These are phyloP conservation scores for Sebastes ruberrimus DNA, from an alignment of 2,797 vertebrate genomes.

Conservation along the genomic window DNA sequence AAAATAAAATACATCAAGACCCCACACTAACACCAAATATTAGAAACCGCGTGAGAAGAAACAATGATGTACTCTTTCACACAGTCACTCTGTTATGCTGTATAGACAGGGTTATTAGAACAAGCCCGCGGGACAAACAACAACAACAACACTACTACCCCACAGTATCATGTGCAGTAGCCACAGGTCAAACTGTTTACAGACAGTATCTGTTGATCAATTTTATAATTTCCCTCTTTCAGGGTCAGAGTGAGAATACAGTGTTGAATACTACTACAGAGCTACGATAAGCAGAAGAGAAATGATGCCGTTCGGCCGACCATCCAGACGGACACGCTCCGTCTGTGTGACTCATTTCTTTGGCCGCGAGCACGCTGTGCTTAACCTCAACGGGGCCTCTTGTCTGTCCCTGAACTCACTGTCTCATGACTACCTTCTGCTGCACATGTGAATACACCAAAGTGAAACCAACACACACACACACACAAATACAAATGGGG, in stretches of 20 bases:
- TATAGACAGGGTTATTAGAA: neutral
- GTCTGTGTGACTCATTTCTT: constrained; percentile 28
- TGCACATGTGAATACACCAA: constrained; percentile 59
- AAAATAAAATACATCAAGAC: neutral
- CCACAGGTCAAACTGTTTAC: constrained; percentile 12
- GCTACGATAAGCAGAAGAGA: neutral
- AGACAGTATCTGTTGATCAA: constrained; percentile 1
- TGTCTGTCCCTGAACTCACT: constrained; percentile 33
- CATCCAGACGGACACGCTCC: neutral
- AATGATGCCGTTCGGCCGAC: neutral
- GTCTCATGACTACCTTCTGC: constrained; percentile 73
- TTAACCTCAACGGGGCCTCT: constrained; percentile 39
- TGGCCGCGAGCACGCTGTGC: neutral
- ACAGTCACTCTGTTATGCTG: neutral
- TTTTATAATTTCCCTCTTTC: neutral
- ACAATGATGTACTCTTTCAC: neutral
- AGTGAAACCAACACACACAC: constrained; percentile 60
- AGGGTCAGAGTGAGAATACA: neutral
- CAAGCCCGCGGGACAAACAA: neutral
- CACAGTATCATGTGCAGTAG: neutral
- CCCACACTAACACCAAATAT: neutral
- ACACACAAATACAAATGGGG: neutral
- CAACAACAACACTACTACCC: neutral
- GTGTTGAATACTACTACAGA: neutral
- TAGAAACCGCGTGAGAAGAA: neutral